Conservation (phyloP, 2,888 invertebrate genomes). For the Rhingia rostrata region DNA sequence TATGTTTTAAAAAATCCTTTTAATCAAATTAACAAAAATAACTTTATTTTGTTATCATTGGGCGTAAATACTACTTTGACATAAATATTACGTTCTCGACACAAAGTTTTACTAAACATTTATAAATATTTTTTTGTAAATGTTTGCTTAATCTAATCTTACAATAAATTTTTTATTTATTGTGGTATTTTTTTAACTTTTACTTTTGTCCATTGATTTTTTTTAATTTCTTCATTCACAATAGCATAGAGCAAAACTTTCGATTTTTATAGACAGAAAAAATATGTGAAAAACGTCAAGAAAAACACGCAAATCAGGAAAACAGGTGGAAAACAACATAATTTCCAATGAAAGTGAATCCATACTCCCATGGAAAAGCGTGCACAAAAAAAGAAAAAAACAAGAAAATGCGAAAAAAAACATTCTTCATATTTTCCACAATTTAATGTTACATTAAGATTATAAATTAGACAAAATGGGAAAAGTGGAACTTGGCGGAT, state of each 20-base stretch:
- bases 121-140: no score
- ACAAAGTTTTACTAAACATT: no score
- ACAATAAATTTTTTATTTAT: background rate
- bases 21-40: no score
- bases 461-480: conserved; percentile 65
- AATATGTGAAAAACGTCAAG: conserved; percentile 19
- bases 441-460: conserved; percentile 72
- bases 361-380: conserved; percentile 7
- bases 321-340: conserved; percentile 71
- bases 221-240: conserved; percentile 6
- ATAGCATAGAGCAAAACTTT: conserved; percentile 49
- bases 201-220: conserved; percentile 15
- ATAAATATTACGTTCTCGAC: no score
- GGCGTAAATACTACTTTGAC: no score
- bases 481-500: conserved; percentile 63
- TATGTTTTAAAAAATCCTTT: no score
- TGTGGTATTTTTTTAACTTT: conserved; percentile 11
- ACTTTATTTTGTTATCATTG: no score
- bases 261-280: conserved; percentile 56
- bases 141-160: background rate
- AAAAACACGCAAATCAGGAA: conserved; percentile 70
- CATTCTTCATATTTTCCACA: conserved; percentile 67
- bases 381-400: conserved; percentile 27
- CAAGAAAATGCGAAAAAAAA: conserved; percentile 19
- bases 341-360: conserved; percentile 73